phyloP scores from a whole-genome alignment of 64 coral and sea anemone genomes.

The Montipora cactus region DNA sequence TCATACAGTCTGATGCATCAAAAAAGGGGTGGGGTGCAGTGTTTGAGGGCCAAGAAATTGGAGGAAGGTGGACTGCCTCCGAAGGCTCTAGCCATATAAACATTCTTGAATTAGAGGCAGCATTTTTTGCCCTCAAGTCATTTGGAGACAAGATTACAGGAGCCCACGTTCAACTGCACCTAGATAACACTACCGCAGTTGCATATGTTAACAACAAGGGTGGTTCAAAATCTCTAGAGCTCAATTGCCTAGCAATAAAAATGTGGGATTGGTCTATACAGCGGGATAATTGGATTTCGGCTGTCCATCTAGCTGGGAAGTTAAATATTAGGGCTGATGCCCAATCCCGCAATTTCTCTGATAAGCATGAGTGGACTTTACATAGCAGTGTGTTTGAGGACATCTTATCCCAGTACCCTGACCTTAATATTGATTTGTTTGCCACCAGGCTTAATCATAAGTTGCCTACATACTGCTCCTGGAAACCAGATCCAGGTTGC shows the following conservation, averaged over 20 bases:
- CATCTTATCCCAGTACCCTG: constrained; percentile 12
- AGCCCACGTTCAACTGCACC: constrained; percentile 51
- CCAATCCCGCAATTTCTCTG: constrained; percentile 5
- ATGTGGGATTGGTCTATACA: too few species aligned
- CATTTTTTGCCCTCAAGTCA: constrained; percentile 60
- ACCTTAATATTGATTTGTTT: constrained; percentile 37
- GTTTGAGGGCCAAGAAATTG: constrained; percentile 25
- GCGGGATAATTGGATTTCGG: constrained; percentile 1
- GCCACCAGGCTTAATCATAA: constrained; percentile 30
- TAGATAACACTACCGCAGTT: constrained; percentile 72
- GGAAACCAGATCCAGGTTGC: constrained; percentile 26
- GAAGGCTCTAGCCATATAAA: constrained; percentile 62
- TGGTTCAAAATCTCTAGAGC: not conserved
- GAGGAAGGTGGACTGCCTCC: constrained; percentile 38
- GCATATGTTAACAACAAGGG: constrained; percentile 56
- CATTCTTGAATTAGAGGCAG: constrained; percentile 34
- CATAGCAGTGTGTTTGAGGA: not conserved
- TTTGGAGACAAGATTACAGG: constrained; percentile 23
- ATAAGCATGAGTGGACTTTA: not conserved
- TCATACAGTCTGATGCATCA: constrained; percentile 42
- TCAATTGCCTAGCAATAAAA: too few species aligned
- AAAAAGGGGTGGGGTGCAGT: constrained; percentile 75
- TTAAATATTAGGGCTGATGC: constrained; percentile 2
- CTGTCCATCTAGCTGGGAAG: not conserved
- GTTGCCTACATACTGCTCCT: constrained; percentile 32